phyloP scores from a whole-genome alignment of 1,140 invertebrate species.

The Conus betulinus region DNA sequence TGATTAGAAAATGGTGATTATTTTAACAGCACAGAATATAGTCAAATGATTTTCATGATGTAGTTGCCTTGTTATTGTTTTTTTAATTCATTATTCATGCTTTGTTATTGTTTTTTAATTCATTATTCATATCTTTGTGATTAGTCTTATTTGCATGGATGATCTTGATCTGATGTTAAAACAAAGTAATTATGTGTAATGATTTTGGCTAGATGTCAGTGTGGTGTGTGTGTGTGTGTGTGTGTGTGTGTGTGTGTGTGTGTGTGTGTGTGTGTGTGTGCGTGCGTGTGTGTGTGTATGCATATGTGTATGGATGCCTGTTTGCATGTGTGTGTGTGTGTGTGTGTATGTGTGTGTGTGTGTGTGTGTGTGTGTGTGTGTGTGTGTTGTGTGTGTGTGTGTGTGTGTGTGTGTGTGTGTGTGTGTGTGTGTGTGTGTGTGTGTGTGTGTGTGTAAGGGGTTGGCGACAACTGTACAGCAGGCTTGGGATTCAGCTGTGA shows the following conservation, averaged over 20 bases:
- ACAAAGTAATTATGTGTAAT: neutral
- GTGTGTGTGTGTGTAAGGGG: too few relatives aligned
- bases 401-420: neutral
- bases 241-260: constrained; percentile 27
- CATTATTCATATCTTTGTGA: too few relatives aligned
- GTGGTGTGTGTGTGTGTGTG: constrained; percentile 17
- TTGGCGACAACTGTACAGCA: too few relatives aligned
- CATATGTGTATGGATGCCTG: neutral
- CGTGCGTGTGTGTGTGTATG: constrained; percentile 23
- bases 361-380: constrained; percentile 15
- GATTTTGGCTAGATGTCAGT: neutral
- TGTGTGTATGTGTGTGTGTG: neutral
- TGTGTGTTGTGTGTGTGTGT: neutral
- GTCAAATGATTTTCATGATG: too few relatives aligned
- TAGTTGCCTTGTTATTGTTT: neutral
- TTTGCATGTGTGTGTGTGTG: neutral
- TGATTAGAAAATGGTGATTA: too few relatives aligned
- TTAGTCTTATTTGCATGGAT: too few relatives aligned
- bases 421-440: too few relatives aligned
- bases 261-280: constrained; percentile 27
- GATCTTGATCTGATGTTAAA: neutral
- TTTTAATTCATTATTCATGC: neutral
- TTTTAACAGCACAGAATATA: too few relatives aligned
- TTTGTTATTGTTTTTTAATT: neutral
- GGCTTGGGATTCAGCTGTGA: too few relatives aligned